phyloP scores from a whole-genome alignment of 2,888 invertebrate genomes.

The Ornithoptera priamus region DNA sequence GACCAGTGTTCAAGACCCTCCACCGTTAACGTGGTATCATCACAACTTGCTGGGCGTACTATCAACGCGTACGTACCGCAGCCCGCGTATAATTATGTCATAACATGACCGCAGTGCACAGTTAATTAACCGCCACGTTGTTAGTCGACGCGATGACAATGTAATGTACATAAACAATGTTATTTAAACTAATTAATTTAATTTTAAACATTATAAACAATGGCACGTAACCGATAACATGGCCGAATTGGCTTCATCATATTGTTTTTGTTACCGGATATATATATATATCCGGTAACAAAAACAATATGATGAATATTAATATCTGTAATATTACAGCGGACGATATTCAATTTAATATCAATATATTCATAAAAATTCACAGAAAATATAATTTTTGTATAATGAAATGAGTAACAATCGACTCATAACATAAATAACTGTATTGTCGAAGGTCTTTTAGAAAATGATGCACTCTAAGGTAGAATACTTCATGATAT shows the following conservation, averaged over 20 bases:
- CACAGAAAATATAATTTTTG: no score
- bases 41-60: not conserved
- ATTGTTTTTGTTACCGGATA: not conserved
- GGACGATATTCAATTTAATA: no score
- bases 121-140: conserved; percentile 40
- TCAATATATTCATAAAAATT: no score
- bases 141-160: conserved; percentile 23
- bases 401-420: no score
- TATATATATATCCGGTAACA: no score
- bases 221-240: not conserved
- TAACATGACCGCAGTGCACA: conserved; percentile 34
- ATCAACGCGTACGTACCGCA: conserved; percentile 20
- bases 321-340: no score
- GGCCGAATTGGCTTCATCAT: not conserved
- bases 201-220: conserved; percentile 3
- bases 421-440: no score
- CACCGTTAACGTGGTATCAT: not conserved
- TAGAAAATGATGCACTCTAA: no score
- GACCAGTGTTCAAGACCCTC: not conserved
- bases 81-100: conserved; percentile 36
- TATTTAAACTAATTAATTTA: conserved; percentile 23
- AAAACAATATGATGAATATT: no score
- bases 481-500: no score
- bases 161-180: conserved; percentile 32
- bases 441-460: no score